These are phyloP conservation scores for Numenius arquata DNA, from an alignment of 2,113 vertebrate species.

Conservation along the genomic window DNA sequence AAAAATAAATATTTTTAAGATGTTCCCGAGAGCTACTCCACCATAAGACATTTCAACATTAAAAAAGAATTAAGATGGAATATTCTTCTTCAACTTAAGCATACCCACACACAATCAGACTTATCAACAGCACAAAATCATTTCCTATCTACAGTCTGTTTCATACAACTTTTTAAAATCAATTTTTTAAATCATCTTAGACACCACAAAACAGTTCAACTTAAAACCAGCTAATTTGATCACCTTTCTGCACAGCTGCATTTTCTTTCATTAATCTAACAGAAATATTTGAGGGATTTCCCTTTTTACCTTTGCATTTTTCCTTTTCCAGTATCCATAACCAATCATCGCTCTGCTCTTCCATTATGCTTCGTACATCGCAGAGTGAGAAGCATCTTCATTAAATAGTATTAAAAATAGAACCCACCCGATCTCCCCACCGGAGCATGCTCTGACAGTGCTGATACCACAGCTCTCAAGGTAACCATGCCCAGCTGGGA, in stretches of 20 bases:
- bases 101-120: not conserved
- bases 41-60: not conserved
- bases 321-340: conserved; percentile 68
- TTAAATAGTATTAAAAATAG: conserved; percentile 79
- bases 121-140: not conserved
- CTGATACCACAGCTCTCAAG: conserved; percentile 71
- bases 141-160: not conserved
- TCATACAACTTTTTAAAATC: not conserved
- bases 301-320: conserved; percentile 70
- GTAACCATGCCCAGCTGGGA: conserved; percentile 72
- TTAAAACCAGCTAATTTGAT: not conserved
- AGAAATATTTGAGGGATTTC: conserved; percentile 35
- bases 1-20: not conserved
- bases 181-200: not conserved
- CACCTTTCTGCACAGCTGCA: not conserved
- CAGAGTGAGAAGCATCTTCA: conserved; percentile 75
- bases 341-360: conserved; percentile 68
- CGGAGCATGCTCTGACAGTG: conserved; percentile 68
- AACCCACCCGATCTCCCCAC: conserved; percentile 68
- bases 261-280: not conserved
- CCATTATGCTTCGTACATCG: conserved; percentile 66
- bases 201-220: not conserved
- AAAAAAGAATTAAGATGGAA: not conserved
- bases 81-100: not conserved
- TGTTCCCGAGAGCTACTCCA: not conserved